Conservation (phyloP, 2,797 vertebrate species). For the Halcyon smyrnensis region DNA sequence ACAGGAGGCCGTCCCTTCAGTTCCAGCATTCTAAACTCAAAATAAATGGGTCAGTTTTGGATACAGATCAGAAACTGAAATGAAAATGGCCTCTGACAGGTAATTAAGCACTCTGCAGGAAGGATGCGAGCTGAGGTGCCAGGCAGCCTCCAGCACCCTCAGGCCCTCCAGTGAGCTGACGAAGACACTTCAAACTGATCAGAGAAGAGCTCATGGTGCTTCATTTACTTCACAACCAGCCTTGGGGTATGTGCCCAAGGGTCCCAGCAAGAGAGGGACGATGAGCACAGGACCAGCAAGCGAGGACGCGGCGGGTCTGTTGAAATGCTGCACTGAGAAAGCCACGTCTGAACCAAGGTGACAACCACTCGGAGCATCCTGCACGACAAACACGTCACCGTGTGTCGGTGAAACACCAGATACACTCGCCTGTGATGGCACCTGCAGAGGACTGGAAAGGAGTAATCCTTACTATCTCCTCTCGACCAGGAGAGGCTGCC, state of each 20-base stretch:
- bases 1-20: neutral
- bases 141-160: neutral
- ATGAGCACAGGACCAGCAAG: neutral
- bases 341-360: rapidly evolving
- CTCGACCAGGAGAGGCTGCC: neutral
- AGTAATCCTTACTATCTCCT: neutral
- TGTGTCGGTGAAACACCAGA: rapidly evolving
- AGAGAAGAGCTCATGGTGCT: rapidly evolving
- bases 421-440: rapidly evolving
- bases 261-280: neutral
- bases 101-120: neutral
- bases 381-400: neutral
- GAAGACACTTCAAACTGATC: neutral
- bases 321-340: neutral
- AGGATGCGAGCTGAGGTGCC: neutral
- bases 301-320: neutral
- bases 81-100: neutral
- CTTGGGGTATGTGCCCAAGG: neutral
- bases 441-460: rapidly evolving
- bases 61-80: neutral
- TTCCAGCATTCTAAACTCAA: neutral
- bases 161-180: neutral
- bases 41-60: neutral
- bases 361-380: neutral
- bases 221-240: neutral